Conservation (phyloP, 2,113 vertebrate species). For the Arizona elegans region DNA sequence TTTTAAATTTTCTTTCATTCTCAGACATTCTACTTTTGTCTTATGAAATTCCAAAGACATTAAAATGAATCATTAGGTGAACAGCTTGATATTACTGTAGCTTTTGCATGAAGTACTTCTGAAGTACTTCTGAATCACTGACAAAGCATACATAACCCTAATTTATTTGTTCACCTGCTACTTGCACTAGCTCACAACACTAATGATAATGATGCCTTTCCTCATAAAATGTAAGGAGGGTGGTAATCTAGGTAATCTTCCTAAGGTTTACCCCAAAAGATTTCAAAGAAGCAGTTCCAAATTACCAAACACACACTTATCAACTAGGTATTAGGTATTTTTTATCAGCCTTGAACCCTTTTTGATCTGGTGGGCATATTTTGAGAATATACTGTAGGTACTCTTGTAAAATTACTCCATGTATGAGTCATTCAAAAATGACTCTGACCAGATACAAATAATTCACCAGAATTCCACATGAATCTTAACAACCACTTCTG, state of each 20-base stretch:
- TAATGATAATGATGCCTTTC: neutral
- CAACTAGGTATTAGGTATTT: neutral
- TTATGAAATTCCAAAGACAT: constrained; percentile 42
- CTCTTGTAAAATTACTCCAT: neutral
- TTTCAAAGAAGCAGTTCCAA: constrained; percentile 37
- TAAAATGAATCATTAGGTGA: constrained; percentile 52
- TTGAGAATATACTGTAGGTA: neutral
- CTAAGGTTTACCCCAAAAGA: constrained; percentile 23
- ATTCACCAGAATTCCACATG: neutral
- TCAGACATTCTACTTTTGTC: constrained; percentile 12
- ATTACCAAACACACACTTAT: neutral
- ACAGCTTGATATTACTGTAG: constrained; percentile 48
- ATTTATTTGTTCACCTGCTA: neutral
- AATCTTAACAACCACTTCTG: neutral
- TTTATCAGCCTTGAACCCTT: neutral
- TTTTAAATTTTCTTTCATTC: neutral
- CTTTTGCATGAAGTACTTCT: constrained; percentile 18
- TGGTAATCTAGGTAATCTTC: neutral
- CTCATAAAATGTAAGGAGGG: constrained; percentile 3
- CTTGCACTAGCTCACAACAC: neutral
- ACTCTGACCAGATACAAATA: neutral
- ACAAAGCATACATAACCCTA: neutral
- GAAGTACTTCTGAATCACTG: neutral
- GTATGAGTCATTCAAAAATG: neutral
- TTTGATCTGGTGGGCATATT: neutral